Evolutionary conservation across 2,888 invertebrate species (phyloP), one percentile per base, ranked within the genome.

Genomic region (Terebella lapidaria): DNA sequence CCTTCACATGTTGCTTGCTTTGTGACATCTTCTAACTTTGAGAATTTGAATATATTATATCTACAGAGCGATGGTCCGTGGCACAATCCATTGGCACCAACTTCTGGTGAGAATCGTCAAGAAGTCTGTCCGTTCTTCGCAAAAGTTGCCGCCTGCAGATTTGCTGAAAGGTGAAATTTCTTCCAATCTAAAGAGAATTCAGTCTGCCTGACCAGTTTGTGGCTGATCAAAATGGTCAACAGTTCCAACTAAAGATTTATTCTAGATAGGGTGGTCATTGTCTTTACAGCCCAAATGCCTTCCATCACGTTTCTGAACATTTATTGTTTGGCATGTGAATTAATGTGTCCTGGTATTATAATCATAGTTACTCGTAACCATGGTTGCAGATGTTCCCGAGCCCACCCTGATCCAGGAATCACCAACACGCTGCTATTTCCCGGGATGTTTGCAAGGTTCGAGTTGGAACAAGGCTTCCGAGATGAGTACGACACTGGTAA

Each of bases 101-200:
- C 68, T 2, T 61, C 64, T 52, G 25, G 49, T 2, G 69, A 68
- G 2, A 66, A 64, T 46, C 72, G 73, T 53, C 62, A 69, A 30
- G 64, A 70, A 26, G 53, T 66, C 3, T 96, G 95, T 79, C 89
- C 90, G 55, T 94, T 94, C 81, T 95, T 90, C 78, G 82, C 84
- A 2, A 94, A 93, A 83, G 93, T 93, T 2, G 91, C 88, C 18
- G 87, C 90, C 51, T 96, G 95, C 78, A 84, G 92, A 55, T 95
- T 90, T 83, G 90, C 89, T 29, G 89, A 90, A 70, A 84, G 85
- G 80, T 79, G 29, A 26, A n/a, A 15, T 18, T 10, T 10, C 35
- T 15, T 22, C 28, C 27, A 57, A 4, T 20, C 24, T 53, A 24
- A 55, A 49, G 24, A 56, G 10, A 47, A 35, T 10, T 35, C 42